Conservation (phyloP, 2,797 vertebrate species). For the Cossypha dichroa region DNA sequence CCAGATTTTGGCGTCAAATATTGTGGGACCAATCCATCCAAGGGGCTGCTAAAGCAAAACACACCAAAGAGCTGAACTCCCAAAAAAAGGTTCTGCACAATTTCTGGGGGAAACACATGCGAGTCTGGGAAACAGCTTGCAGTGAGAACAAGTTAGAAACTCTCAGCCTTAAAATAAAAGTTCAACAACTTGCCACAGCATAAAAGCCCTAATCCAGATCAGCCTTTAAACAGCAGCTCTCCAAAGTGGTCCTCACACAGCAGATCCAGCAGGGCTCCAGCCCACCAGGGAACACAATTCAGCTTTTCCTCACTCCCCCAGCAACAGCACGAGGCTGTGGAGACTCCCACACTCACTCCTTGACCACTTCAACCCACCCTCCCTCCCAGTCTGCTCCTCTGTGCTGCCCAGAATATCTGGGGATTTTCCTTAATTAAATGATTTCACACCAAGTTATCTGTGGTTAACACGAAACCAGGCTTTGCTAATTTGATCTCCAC, state of each 20-base stretch:
- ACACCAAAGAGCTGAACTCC: background rate
- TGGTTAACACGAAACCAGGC: background rate
- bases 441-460: slow-evolving; percentile 13
- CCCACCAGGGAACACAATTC: background rate
- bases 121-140: background rate
- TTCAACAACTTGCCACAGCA: background rate
- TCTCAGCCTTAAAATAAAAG: background rate
- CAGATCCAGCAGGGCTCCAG: background rate
- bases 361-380: background rate
- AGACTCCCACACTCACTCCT: background rate
- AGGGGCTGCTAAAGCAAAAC: background rate
- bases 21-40: background rate
- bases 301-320: background rate
- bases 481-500: slow-evolving; percentile 40
- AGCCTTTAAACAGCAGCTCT: background rate
- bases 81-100: background rate
- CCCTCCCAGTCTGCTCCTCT: background rate
- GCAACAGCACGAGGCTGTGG: fast-evolving
- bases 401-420: background rate
- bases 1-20: background rate
- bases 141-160: background rate
- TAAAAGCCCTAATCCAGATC: background rate
- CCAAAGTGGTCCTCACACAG: fast-evolving
- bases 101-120: background rate
- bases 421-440: slow-evolving; percentile 39